Evolutionary conservation across 1,140 invertebrate species (phyloP).

Genomic region (Neuroterus valhalla): DNA sequence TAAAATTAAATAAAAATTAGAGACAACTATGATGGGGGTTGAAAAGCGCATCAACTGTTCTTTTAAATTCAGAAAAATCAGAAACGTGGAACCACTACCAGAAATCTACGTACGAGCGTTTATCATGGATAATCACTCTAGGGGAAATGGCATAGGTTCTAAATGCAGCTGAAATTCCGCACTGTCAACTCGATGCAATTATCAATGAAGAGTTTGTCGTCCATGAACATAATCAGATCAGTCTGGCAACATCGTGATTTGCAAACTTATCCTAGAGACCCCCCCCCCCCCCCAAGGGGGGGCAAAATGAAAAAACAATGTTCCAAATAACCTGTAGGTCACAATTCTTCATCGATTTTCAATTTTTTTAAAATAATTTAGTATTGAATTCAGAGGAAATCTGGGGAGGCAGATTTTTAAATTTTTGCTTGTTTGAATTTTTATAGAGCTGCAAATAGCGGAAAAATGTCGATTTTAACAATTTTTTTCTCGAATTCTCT

Average conservation of each 20-base stretch:
- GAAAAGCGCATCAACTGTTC: no score
- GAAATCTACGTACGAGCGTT: slow-evolving; percentile 60
- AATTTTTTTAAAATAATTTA: no score
- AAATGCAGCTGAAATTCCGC: slow-evolving; percentile 50
- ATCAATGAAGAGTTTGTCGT: slow-evolving; percentile 64
- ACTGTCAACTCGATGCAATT: slow-evolving; percentile 61
- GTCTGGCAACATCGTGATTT: slow-evolving; percentile 40
- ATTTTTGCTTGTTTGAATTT: no score
- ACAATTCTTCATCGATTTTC: no score
- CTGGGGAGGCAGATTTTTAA: no score
- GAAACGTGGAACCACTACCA: neutral
- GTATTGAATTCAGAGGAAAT: no score
- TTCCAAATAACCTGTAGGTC: no score
- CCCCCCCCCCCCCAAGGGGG: neutral
- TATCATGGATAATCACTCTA: slow-evolving; percentile 69
- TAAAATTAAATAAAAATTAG: neutral
- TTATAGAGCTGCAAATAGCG: no score
- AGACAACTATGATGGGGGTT: no score
- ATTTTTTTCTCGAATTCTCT: no score
- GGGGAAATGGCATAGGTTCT: slow-evolving; percentile 52
- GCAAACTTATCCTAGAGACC: slow-evolving; percentile 23
- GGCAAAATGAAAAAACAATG: no score
- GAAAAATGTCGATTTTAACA: no score
- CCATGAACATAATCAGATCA: slow-evolving; percentile 68
- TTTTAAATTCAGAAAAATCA: neutral